These are phyloP conservation scores for Sisor rabdophorus DNA, from an alignment of 2,113 vertebrate species.

Conservation along the genomic window DNA sequence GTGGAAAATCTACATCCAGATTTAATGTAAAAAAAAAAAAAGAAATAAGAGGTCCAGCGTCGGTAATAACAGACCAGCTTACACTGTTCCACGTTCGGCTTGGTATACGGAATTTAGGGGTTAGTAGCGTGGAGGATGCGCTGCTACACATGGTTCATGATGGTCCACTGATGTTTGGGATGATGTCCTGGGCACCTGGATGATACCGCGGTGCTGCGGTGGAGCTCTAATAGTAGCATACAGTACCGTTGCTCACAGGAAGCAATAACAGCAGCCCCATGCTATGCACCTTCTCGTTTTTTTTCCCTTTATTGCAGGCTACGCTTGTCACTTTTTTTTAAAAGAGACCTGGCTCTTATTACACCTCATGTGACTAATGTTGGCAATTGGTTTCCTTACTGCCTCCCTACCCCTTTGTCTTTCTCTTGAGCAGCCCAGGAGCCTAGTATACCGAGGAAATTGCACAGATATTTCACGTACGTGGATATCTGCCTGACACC, in stretches of 20 bases:
- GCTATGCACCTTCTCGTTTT: slow-evolving; percentile 2
- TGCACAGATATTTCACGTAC: slow-evolving; percentile 40
- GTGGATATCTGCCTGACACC: slow-evolving; percentile 19
- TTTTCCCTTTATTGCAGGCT: slow-evolving; percentile 14
- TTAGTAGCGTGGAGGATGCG: neutral
- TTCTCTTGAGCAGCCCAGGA: slow-evolving; percentile 22
- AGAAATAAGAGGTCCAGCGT: neutral
- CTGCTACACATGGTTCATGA: neutral
- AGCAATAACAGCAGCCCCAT: slow-evolving; percentile 27
- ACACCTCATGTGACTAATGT: slow-evolving; percentile 56
- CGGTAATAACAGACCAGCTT: slow-evolving; percentile 4
- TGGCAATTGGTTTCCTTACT: slow-evolving; percentile 56
- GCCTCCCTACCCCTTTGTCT: slow-evolving; percentile 18
- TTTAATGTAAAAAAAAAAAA: neutral
- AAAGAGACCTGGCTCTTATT: slow-evolving; percentile 43
- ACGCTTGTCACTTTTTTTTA: slow-evolving; percentile 22
- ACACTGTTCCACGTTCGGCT: slow-evolving; percentile 42
- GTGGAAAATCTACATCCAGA: neutral
- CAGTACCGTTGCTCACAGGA: slow-evolving; percentile 36
- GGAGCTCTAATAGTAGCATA: slow-evolving; percentile 23
- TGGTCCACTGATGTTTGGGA: neutral
- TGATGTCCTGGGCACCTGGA: slow-evolving; percentile 3
- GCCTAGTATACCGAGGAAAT: slow-evolving; percentile 27
- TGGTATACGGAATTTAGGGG: neutral
- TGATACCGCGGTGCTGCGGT: slow-evolving; percentile 9